Evolutionary conservation across 1,140 invertebrate genomes (phyloP).

Genomic region (Drosophila pseudoananassae): DNA sequence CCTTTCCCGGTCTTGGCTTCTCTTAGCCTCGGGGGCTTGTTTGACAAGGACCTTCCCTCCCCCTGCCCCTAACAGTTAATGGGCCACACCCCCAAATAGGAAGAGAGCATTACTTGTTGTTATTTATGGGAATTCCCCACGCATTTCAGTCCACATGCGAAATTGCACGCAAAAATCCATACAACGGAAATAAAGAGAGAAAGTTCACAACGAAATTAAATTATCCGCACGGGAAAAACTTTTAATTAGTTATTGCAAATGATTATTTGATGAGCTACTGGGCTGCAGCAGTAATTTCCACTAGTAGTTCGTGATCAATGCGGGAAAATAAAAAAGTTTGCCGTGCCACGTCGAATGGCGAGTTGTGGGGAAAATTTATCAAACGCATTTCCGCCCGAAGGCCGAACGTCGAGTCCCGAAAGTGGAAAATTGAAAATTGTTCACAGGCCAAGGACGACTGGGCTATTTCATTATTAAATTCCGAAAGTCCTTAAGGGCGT

Average conservation of each 20-base stretch:
- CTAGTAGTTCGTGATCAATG: slow-evolving; percentile 27
- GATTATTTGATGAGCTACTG: slow-evolving; percentile 56
- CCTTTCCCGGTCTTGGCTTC: slow-evolving; percentile 17
- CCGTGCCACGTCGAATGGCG: slow-evolving; percentile 25
- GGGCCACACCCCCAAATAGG: slow-evolving; percentile 17
- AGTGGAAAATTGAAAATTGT: slow-evolving; percentile 58
- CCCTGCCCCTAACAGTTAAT: not conserved
- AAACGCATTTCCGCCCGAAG: slow-evolving; percentile 56
- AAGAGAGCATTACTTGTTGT: slow-evolving; percentile 43
- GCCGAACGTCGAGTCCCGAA: slow-evolving; percentile 44
- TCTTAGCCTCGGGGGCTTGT: slow-evolving; percentile 5
- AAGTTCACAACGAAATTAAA: slow-evolving; percentile 61
- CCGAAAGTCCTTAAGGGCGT: slow-evolving; percentile 52
- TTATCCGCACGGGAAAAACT: slow-evolving; percentile 48
- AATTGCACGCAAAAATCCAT: slow-evolving; percentile 19
- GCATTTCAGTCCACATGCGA: slow-evolving; percentile 13
- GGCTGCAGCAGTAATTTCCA: slow-evolving; percentile 29
- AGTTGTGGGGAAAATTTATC: slow-evolving; percentile 55
- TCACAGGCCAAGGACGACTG: slow-evolving; percentile 44
- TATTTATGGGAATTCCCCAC: slow-evolving; percentile 27
- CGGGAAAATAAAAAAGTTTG: slow-evolving; percentile 43
- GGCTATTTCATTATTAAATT: slow-evolving; percentile 82
- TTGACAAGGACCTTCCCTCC: slow-evolving; percentile 9
- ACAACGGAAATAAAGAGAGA: slow-evolving; percentile 16
- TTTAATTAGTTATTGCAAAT: slow-evolving; percentile 76